phyloP scores from a whole-genome alignment of 2,113 vertebrate species.

The Phrynosoma platyrhinos region DNA sequence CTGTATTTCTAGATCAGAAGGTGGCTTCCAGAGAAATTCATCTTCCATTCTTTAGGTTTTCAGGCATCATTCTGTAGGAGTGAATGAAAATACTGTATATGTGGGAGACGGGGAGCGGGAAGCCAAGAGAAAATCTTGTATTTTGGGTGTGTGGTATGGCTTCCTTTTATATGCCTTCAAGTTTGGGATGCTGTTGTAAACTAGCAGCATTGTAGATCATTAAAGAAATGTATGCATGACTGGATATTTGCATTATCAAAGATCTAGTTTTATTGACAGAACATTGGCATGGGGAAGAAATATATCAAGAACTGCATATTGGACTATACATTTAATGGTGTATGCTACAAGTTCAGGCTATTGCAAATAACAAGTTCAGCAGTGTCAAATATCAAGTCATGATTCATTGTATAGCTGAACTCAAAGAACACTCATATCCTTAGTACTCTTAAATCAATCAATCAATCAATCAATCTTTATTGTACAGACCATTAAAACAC shows the following conservation, averaged over 20 bases:
- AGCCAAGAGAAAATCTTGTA: too few species aligned
- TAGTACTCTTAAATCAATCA: too few species aligned
- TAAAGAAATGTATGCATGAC: not conserved
- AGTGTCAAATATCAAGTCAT: not conserved
- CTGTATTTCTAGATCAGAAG: not conserved
- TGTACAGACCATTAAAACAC: too few species aligned
- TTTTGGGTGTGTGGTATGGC: too few species aligned
- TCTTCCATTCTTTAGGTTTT: not conserved
- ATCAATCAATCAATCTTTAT: too few species aligned
- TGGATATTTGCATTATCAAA: not conserved
- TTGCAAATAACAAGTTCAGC: not conserved
- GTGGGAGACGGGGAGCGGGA: too few species aligned
- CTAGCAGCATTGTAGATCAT: too few species aligned
- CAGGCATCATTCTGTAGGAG: not conserved
- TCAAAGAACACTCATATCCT: too few species aligned
- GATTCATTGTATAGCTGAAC: too few species aligned
- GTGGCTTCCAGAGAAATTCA: not conserved
- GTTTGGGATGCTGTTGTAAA: too few species aligned
- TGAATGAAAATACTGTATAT: not conserved
- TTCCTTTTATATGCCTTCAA: too few species aligned
- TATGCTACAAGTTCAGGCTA: not conserved
- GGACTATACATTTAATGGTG: not conserved
- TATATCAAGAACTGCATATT: not conserved
- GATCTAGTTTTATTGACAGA: not conserved
- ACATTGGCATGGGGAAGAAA: not conserved